Conservation (phyloP, 2,888 invertebrate genomes). For the Eledone cirrhosa region DNA sequence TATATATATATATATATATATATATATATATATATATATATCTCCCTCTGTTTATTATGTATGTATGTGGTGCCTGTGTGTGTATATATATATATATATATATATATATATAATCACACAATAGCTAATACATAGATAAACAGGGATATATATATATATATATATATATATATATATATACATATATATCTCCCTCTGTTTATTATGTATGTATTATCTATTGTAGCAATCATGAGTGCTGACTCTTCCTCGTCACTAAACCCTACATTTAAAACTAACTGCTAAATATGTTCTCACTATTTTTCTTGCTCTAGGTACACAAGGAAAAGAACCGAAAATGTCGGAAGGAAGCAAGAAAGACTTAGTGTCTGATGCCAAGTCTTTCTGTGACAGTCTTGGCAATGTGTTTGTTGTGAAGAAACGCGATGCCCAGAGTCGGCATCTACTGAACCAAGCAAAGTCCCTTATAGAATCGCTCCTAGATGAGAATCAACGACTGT, state of each 20-base stretch:
- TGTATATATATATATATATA: background rate
- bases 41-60: no score
- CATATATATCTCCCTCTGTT: conserved; percentile 4
- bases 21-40: no score
- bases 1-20: conserved; percentile 17
- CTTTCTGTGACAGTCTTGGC: conserved; percentile 53
- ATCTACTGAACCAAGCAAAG: conserved; percentile 56
- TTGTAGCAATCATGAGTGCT: background rate
- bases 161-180: conserved; percentile 15
- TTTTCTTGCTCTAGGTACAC: background rate
- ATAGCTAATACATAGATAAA: background rate
- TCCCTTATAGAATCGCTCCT: conserved; percentile 46
- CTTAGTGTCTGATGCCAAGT: conserved; percentile 52
- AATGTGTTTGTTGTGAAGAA: conserved; percentile 58
- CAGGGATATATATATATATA: background rate
- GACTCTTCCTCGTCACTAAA: no score
- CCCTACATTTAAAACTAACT: no score
- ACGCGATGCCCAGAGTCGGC: conserved; percentile 55
- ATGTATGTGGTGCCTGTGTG: background rate
- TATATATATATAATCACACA: background rate
- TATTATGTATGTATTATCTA: background rate
- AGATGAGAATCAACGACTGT: conserved; percentile 42
- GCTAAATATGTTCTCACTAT: no score
- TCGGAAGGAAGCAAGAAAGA: conserved; percentile 47
- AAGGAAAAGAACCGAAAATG: conserved; percentile 33